phyloP scores from a whole-genome alignment of 2,113 vertebrate species.

The Nothoprocta perdicaria region DNA sequence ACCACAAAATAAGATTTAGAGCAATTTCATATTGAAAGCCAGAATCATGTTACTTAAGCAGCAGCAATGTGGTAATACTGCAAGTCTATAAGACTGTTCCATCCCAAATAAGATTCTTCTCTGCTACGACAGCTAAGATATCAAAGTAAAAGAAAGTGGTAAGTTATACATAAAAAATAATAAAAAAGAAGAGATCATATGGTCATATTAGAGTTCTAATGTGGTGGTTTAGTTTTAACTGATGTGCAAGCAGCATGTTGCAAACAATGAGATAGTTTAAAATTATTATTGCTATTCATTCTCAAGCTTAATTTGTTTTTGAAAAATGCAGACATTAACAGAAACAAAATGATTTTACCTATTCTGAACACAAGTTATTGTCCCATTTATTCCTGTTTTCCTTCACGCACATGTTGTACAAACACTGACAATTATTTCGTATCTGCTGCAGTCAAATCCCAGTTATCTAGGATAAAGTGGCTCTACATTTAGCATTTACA shows the following conservation, averaged over 20 bases:
- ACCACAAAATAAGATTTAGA: slow-evolving; percentile 66
- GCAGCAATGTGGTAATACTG: slow-evolving; percentile 28
- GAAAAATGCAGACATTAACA: neutral
- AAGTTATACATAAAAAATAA: neutral
- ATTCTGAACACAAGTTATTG: neutral
- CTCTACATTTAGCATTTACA: neutral
- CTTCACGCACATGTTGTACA: slow-evolving; percentile 3
- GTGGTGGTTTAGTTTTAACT: slow-evolving; percentile 3
- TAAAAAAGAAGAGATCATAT: neutral
- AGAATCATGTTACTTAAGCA: slow-evolving; percentile 55
- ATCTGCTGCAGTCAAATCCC: neutral
- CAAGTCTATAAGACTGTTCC: neutral
- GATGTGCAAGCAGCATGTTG: neutral
- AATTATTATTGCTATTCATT: slow-evolving; percentile 21
- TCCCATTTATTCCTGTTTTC: neutral
- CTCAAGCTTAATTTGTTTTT: slow-evolving; percentile 1
- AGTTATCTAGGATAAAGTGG: neutral
- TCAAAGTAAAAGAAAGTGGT: slow-evolving; percentile 59
- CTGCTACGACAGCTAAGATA: neutral
- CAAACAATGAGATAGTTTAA: neutral
- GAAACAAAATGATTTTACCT: slow-evolving; percentile 1
- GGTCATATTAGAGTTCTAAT: neutral
- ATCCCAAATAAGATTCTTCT: slow-evolving; percentile 13
- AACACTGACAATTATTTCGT: slow-evolving; percentile 18
- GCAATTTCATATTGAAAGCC: slow-evolving; percentile 66